These are phyloP conservation scores for Trachelipus rathkii DNA, from an alignment of 1,140 invertebrate genomes.

Conservation along the genomic window DNA sequence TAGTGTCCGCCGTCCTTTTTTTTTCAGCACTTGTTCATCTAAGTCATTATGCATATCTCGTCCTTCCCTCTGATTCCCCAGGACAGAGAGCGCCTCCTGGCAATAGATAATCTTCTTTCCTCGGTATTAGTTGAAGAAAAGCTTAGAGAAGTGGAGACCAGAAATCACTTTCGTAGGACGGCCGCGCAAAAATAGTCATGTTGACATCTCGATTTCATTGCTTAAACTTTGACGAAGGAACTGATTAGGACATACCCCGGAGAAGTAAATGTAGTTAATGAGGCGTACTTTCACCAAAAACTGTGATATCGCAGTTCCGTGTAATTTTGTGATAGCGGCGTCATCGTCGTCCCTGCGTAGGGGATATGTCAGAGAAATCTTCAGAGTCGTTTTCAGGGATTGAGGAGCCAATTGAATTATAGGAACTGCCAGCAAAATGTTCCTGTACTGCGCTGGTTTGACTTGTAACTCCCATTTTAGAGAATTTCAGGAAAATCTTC, in stretches of 20 bases:
- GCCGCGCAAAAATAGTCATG: background rate
- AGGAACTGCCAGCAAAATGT: background rate
- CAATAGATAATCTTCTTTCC: background rate
- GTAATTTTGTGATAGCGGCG: background rate
- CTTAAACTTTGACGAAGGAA: background rate
- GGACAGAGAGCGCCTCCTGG: background rate
- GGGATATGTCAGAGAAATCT: background rate
- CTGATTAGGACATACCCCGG: background rate
- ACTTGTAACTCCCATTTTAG: background rate
- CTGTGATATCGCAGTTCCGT: background rate
- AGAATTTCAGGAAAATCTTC: background rate
- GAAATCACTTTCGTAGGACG: background rate
- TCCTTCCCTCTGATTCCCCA: too few relatives aligned
- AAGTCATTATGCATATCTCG: too few relatives aligned
- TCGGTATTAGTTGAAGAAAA: background rate
- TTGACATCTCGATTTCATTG: background rate
- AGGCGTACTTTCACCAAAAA: background rate
- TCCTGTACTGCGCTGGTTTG: background rate
- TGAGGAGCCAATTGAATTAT: background rate
- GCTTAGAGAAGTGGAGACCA: background rate
- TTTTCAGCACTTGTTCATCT: background rate
- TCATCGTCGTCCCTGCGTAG: background rate
- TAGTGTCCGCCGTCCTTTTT: background rate
- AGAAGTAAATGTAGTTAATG: background rate
- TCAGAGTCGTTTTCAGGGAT: background rate